phyloP scores from a whole-genome alignment of 2,797 vertebrate genomes.

The Philypnodon macrostomus region DNA sequence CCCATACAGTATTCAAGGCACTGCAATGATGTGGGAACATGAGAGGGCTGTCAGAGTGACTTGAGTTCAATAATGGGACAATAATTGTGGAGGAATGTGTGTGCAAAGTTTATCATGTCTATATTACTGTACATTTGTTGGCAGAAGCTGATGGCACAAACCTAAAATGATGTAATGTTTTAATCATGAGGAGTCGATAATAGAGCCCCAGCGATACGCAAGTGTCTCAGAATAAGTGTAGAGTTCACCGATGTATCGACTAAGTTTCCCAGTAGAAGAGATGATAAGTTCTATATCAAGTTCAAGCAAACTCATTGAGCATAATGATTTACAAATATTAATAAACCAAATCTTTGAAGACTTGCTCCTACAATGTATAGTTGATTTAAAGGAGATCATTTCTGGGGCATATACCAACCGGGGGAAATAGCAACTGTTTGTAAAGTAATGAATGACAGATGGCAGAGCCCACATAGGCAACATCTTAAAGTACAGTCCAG shows the following conservation, averaged over 20 bases:
- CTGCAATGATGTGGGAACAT: conserved; percentile 71
- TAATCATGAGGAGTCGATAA: conserved; percentile 36
- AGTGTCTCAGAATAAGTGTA: conserved; percentile 51
- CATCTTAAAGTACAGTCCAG: conserved; percentile 16
- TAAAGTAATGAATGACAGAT: conserved; percentile 16
- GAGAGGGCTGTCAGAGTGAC: conserved; percentile 44
- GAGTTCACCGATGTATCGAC: conserved; percentile 24
- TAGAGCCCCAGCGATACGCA: conserved; percentile 31
- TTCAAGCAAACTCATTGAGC: no score
- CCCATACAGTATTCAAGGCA: conserved; percentile 74
- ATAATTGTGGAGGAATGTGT: conserved; percentile 44
- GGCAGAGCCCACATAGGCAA: conserved; percentile 12
- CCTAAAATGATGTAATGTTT: conserved; percentile 42
- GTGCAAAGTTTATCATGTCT: conserved; percentile 59
- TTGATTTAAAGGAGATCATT: conserved; percentile 27
- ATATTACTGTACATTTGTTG: conserved; percentile 71
- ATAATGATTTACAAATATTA: conserved; percentile 31
- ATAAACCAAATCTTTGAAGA: conserved; percentile 39
- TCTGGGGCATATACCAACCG: conserved; percentile 22
- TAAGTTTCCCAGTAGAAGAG: conserved; percentile 52
- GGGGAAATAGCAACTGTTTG: background rate
- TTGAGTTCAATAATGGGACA: conserved; percentile 24
- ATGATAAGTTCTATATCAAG: no score
- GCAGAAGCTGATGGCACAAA: conserved; percentile 62
- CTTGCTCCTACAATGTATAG: conserved; percentile 23